Evolutionary conservation across 2,888 invertebrate species (phyloP), one percentile per base, ranked within the genome.

Genomic region (Drosophila hawaiiensis): DNA sequence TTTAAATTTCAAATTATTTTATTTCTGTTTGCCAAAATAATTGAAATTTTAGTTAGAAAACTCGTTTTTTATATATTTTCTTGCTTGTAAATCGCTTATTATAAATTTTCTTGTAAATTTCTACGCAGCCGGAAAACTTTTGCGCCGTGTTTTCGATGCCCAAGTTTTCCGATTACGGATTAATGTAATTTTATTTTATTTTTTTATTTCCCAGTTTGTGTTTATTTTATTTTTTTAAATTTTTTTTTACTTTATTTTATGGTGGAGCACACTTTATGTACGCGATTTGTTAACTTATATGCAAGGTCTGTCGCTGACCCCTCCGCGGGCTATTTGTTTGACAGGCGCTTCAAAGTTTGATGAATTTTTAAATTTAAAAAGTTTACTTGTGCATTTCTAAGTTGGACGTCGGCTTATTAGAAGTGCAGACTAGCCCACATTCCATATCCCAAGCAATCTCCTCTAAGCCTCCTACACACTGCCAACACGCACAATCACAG

Each of bases 111-210:
- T 83, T 80, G 59, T 68, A 80, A 84, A 87, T 84, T 81, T 81
- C 69, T 54, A 76, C 62, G 73, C 74, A 75, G 43, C 39, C 56
- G 49, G 39, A 68, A 84, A 89, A 89, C 67, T 79, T 87, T 89
- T 86, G 47, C 68, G 62, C 68, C 76, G 65, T 76, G 64, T 76
- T 56, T 61, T 12, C 69, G 62, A 50, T 64, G 73, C 80, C 74
- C 89, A 91, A 91, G 88, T 91, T 91, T 91, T 91, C 90, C 91
- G 91, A 91, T 91, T 91, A 91, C 81, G 78, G 80, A 90, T 91
- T 91, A 91, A 91, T 88, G 84, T 89, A 88, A 89, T 91, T 89
- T 91, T 80, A 72, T 71, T 70, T 37, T 75, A 74, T 69, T 76
- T 65, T 70, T 72, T 65, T 68, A 56, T 52, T 50, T 52, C 28